Base-by-base conservation (phyloP, 1,140 invertebrate species). In the Drosophila jambulina region DNA sequence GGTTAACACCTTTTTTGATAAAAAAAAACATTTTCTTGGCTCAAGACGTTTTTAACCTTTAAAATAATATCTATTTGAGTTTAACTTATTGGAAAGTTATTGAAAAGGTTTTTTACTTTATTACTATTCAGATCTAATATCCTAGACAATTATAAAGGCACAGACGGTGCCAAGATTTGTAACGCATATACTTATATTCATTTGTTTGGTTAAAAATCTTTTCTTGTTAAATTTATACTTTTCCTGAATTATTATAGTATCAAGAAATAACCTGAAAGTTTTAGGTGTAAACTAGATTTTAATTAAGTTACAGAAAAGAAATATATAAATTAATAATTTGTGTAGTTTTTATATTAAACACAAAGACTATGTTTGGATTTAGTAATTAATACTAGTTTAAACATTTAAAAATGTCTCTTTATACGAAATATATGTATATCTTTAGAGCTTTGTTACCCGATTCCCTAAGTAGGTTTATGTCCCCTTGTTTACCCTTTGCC, bases 401-500 rank as follows among this genome's bases (percentile, higher is more conserved):
- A 21, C 2, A 3, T 21, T 45, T 13, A 0, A 21, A 45, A 23
- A 21, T 2, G 5, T 13, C 7, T 21, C 0, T 23, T 15, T 45
- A 3, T 38, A 38, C 1, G n/a, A n/a, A n/a, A n/a, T n/a, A 4
- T 10, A 19, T 19, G 4, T 42, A 12, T 19, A 4, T 19, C n/a
- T 42, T 19, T 12, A 43, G 3, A 13, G 19, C 43, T 13, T 45
- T 6, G 21, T 23, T 45, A 25, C 13, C 48, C 17, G 17, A n/a
- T 3, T 51, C 10, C 17, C 25, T 12, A n/a, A n/a, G 46, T 65
- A 25, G 27, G 45, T 36, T 40, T 19, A 38, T 15, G 27, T 12
- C 36, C 36, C 61, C n/a, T 69, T 69, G 38, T 68, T 53, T 70
- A 54, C 58, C 67, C 46, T 43, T 53, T 25, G n/a, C 46, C 46